These are phyloP conservation scores for Melipona quadrifasciata DNA, from an alignment of 1,140 invertebrate species.

Conservation along the genomic window DNA sequence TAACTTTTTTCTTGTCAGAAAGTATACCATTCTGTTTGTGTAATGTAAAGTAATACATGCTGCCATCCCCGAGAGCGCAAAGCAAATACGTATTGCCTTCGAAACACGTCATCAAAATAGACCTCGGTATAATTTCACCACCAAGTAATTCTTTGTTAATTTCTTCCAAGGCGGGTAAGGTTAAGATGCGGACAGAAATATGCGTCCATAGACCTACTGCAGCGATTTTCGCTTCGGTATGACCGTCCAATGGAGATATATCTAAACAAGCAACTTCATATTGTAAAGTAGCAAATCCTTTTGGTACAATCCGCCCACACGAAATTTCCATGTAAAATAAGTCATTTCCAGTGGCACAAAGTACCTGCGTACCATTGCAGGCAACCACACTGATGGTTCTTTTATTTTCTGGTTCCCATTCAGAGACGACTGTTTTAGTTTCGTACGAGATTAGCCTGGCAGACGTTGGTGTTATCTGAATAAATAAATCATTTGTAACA, in stretches of 20 bases:
- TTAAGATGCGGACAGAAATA: constrained; percentile 94
- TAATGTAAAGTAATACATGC: constrained; percentile 97
- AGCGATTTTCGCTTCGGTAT: constrained; percentile 87
- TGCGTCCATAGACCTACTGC: constrained; percentile 99
- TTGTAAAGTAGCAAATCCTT: constrained; percentile 88
- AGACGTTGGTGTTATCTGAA: constrained; percentile 90
- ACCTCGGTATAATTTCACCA: constrained; percentile 97
- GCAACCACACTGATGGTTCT: constrained; percentile 93
- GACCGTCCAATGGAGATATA: constrained; percentile 90
- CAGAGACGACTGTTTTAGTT: constrained; percentile 86
- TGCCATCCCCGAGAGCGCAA: constrained; percentile 97
- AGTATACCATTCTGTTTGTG: constrained; percentile 88
- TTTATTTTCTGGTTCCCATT: constrained; percentile 91
- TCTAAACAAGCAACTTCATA: constrained; percentile 98
- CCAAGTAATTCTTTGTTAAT: constrained; percentile 93
- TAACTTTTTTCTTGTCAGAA: constrained; percentile 94
- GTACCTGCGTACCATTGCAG: constrained; percentile 91
- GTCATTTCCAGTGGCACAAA: constrained; percentile 94
- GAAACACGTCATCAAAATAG: constrained; percentile 96
- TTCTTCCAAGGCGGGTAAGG: constrained; percentile 89
- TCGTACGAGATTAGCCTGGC: constrained; percentile 87
- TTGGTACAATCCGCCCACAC: constrained; percentile 85
- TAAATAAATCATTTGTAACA: constrained; percentile 91
- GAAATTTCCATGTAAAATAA: constrained; percentile 94
- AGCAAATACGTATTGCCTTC: constrained; percentile 95